phyloP scores from a whole-genome alignment of 2,888 invertebrate genomes.

The Cheilosia pagana region DNA sequence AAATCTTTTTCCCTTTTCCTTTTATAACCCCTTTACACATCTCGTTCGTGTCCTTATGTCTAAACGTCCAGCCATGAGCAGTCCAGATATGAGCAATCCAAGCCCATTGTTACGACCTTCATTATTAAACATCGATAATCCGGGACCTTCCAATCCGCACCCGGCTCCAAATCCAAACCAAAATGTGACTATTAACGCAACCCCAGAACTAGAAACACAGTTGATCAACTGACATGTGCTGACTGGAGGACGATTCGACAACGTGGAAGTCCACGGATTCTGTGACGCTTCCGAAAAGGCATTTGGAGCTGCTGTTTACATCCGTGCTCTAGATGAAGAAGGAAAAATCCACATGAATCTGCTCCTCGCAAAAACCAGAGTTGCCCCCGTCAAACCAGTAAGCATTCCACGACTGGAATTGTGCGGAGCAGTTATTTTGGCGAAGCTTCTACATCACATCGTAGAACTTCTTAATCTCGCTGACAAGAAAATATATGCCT shows the following conservation, averaged over 20 bases:
- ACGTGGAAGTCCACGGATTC: neutral
- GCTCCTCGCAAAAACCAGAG: neutral
- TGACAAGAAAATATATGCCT: constrained; percentile 4
- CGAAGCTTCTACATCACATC: neutral
- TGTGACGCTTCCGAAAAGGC: neutral
- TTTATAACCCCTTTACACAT: too few species aligned
- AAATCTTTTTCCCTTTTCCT: too few species aligned
- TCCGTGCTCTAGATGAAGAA: neutral
- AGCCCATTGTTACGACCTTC: too few species aligned
- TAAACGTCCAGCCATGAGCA: too few species aligned
- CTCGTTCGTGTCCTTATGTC: too few species aligned
- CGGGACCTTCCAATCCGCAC: too few species aligned
- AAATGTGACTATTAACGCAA: too few species aligned
- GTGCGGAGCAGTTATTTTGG: neutral
- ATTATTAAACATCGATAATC: too few species aligned
- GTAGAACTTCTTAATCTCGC: neutral
- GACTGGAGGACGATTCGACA: neutral
- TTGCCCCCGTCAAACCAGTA: neutral
- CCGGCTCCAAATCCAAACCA: too few species aligned
- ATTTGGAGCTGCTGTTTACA: neutral
- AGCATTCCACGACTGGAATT: constrained; percentile 4
- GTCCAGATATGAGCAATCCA: too few species aligned
- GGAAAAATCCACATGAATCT: neutral
- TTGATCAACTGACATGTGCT: too few species aligned
- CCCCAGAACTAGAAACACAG: too few species aligned